These are phyloP conservation scores for Semicossyphus pulcher DNA, from an alignment of 2,113 vertebrate species.

Conservation along the genomic window DNA sequence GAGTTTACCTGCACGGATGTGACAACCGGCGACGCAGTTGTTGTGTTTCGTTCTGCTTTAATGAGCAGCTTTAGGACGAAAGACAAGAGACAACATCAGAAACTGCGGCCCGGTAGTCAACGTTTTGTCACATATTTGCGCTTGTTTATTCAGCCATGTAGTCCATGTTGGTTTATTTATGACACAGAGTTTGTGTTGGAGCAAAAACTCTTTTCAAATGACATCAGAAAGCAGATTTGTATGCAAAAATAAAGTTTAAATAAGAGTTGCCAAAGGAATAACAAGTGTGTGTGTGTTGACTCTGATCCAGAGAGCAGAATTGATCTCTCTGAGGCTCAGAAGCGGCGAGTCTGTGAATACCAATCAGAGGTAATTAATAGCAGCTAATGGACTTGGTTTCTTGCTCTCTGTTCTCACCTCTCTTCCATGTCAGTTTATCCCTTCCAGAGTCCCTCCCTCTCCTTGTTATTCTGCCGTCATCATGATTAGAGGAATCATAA, in stretches of 20 bases:
- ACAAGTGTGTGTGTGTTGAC: constrained; percentile 47
- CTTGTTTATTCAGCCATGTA: no score
- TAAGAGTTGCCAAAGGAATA: constrained; percentile 25
- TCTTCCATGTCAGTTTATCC: constrained; percentile 41
- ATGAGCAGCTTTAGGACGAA: background rate
- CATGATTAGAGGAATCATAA: background rate
- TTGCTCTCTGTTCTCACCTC: constrained; percentile 47
- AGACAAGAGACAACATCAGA: constrained; percentile 10
- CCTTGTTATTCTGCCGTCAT: constrained; percentile 37
- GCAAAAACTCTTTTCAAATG: background rate
- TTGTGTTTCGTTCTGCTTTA: constrained; percentile 13
- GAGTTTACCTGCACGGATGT: background rate
- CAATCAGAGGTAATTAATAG: constrained; percentile 82
- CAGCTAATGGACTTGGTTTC: constrained; percentile 77
- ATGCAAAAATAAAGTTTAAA: no score
- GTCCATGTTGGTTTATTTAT: background rate
- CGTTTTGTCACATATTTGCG: constrained; percentile 3
- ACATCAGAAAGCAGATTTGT: constrained; percentile 1
- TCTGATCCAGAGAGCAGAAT: constrained; percentile 62
- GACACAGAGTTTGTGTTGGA: background rate
- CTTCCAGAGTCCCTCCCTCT: constrained; percentile 15
- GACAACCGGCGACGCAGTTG: constrained; percentile 8
- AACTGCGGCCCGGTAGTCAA: background rate
- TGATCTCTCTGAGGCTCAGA: constrained; percentile 71
- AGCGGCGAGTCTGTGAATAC: constrained; percentile 74